Conservation (phyloP, 2,888 invertebrate species). For the Salticus scenicus region DNA sequence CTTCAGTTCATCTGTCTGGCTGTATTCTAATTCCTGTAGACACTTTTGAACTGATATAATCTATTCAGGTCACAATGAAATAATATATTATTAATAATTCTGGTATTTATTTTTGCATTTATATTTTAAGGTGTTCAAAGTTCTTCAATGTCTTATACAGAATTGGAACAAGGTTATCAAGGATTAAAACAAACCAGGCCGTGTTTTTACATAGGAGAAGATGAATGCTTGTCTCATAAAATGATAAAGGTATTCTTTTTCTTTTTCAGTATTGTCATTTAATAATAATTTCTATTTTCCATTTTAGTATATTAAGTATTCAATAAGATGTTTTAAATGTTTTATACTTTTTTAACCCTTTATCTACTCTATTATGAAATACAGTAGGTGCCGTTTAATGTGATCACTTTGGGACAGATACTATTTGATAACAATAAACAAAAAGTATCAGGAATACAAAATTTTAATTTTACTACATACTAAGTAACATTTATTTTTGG, state of each 20-base stretch:
- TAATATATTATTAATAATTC: background rate
- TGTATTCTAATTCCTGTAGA: no score
- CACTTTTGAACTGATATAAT: no score
- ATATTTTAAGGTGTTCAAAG: slow-evolving; percentile 55
- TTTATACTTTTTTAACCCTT: no score
- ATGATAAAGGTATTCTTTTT: slow-evolving; percentile 31
- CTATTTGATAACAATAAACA: no score
- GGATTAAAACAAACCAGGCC: slow-evolving; percentile 84
- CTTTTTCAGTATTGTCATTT: background rate
- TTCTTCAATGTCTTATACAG: slow-evolving; percentile 88
- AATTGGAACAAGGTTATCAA: slow-evolving; percentile 94
- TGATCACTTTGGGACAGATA: no score
- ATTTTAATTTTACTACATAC: no score
- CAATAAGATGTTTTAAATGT: background rate
- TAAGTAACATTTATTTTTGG: no score
- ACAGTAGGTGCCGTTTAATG: no score
- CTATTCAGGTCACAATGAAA: no score
- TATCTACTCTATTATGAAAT: no score
- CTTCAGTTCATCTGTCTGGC: no score
- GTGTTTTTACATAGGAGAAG: slow-evolving; percentile 84
- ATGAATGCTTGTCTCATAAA: slow-evolving; percentile 77
- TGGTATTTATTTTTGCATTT: background rate
- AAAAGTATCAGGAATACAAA: no score
- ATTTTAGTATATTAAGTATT: background rate
- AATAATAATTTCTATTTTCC: background rate